Percentiles rank a stretch among this genome's conserved stretches.
Evolutionary conservation across 2,113 vertebrate genomes (phyloP).

Genomic region (Okapia johnstoni): DNA sequence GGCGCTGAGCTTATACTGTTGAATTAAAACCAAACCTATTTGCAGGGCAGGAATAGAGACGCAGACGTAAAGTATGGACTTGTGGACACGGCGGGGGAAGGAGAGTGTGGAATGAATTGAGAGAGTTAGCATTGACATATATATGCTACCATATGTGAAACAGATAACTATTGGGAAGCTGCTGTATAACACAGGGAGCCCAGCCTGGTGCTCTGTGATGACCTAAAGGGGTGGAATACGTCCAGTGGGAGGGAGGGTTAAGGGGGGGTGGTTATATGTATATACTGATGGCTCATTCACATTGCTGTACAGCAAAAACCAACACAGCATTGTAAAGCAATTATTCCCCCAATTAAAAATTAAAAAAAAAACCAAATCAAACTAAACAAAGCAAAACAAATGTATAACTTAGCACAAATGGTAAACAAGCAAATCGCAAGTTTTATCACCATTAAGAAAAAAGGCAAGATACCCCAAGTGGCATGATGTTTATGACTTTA

Average conservation of each 20-base stretch:
- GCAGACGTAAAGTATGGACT: rapidly evolving
- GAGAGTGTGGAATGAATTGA: neutral
- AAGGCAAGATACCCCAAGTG: neutral
- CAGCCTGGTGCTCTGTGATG: neutral
- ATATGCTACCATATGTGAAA: neutral
- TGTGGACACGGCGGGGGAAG: neutral
- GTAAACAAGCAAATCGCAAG: neutral
- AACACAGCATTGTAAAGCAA: neutral
- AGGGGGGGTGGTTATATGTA: neutral
- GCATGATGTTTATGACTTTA: neutral
- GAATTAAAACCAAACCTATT: neutral
- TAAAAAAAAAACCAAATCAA: neutral
- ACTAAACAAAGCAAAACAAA: neutral
- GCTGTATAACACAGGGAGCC: neutral
- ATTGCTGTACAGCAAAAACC: neutral
- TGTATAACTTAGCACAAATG: neutral
- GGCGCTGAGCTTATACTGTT: neutral
- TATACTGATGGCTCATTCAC: neutral
- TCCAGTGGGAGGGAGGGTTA: neutral
- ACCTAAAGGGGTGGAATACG: neutral
- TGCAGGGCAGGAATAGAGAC: neutral
- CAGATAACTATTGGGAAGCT: neutral
- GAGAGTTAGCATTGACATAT: neutral
- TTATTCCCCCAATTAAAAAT: neutral
- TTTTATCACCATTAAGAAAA: neutral